Conservation (phyloP, 2,797 vertebrate species). For the Danionella dracula region DNA sequence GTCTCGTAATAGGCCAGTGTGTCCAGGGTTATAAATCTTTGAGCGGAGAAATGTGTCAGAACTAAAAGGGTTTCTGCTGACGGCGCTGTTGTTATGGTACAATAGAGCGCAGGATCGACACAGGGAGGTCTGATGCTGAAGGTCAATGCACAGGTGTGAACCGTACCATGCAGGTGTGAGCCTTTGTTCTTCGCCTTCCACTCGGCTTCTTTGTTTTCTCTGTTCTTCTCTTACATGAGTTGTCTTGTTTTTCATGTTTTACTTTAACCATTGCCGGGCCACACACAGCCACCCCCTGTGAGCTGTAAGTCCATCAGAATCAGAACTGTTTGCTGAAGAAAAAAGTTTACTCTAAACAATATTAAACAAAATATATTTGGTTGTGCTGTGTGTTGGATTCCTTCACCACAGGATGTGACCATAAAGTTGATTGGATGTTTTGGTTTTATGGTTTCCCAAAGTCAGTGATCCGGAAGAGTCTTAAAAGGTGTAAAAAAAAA, state of each 20-base stretch:
- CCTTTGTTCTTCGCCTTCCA: not conserved
- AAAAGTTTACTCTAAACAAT: no score
- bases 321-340: no score
- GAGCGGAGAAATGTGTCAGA: conserved; percentile 47
- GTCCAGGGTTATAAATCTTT: conserved; percentile 54
- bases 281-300: no score
- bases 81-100: conserved; percentile 19
- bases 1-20: conserved; percentile 50
- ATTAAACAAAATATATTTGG: no score
- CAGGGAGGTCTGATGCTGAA: not conserved
- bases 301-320: no score
- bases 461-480: no score
- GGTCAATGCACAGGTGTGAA: conserved; percentile 20
- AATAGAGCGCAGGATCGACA: not conserved
- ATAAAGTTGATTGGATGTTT: no score
- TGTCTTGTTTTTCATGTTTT: not conserved
- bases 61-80: conserved; percentile 61
- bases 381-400: no score
- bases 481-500: no score
- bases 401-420: no score
- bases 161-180: conserved; percentile 12
- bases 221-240: not conserved
- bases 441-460: no score
- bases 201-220: not conserved
- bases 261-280: not conserved